Evolutionary conservation across 2,797 vertebrate species (phyloP), one percentile per base, ranked within the genome.

Genomic region (Myotis pilosus): DNA sequence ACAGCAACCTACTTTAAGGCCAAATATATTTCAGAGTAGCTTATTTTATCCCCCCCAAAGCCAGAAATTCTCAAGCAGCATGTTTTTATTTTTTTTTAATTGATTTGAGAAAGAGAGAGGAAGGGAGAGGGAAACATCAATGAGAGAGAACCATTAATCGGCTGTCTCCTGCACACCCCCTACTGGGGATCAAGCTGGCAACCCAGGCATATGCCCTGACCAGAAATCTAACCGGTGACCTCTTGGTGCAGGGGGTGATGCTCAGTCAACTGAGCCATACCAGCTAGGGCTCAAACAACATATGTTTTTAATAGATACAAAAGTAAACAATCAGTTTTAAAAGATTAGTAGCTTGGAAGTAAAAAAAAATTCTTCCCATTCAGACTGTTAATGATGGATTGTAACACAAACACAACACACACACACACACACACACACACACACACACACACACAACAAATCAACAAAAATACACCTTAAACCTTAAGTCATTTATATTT

Each of bases 311-410:
- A 51, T 71, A 92, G 75, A 49, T 85, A 60, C 28, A 69, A 62
- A 89, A 85, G 49, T 86, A 87, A 89, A 76, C 1, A 28, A 53
- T 84, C 36, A 89, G 57, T 69, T 91, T 44, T 71, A 72, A 92
- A 74, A 69, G 15, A 72, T 72, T 20, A 57, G 16, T 30, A 57
- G 20, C 7, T 78, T 76, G 23, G 15, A 83, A 76, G 38, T 84
- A 49, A 80, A 23, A 64, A 88, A 74, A n/a, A 36, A 69, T 53
- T 36, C 64, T 87, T 84, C 33, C 25, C 36, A 53, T 80, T 33
- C 16, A 57, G 36, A 44, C 53, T 5, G 28, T 64, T 89, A 10
- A 92, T 86, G 11, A 36, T 86, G 10, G 19, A 55, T 41, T 57
- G 5, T 89, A 62, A 76, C 10, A 69, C 66, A 68, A 17, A 33